A percentile compares a stretch with the other conserved stretches of the same genome.
phyloP scores from a whole-genome alignment of 1,140 invertebrate genomes.

The Rhyzopertha dominica region DNA sequence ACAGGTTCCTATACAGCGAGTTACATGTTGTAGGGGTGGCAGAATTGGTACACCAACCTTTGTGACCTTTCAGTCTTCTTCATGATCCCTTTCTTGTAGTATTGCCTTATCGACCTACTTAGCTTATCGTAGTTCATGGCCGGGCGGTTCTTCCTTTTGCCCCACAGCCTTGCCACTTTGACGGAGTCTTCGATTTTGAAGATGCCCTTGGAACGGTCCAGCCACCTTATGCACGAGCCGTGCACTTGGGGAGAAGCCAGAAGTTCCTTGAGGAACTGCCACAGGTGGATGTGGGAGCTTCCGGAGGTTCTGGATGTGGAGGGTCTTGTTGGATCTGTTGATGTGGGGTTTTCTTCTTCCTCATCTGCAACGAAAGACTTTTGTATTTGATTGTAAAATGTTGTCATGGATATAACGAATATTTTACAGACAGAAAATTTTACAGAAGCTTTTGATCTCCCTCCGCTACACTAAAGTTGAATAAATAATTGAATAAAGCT shows the following conservation, averaged over 20 bases:
- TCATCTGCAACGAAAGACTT: conserved; percentile 48
- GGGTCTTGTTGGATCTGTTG: conserved; percentile 34
- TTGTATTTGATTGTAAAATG: too few species aligned
- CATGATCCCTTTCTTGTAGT: conserved; percentile 99
- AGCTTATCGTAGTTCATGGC: conserved; percentile 99
- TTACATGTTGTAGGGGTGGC: conserved; percentile 87
- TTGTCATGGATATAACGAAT: too few species aligned
- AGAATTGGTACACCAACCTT: conserved; percentile 98
- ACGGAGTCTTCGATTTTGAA: conserved; percentile 99
- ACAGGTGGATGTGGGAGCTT: conserved; percentile 88
- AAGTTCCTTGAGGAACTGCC: conserved; percentile 98
- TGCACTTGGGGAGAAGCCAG: conserved; percentile 79
- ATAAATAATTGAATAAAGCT: too few species aligned
- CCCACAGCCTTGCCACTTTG: conserved; percentile 92
- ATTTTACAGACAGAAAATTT: too few species aligned
- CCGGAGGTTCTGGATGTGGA: conserved; percentile 18
- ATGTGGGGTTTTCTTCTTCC: conserved; percentile 47
- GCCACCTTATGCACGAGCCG: conserved; percentile 92
- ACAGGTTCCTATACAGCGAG: conserved; percentile 1
- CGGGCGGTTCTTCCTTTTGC: conserved; percentile 93
- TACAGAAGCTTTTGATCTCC: too few species aligned
- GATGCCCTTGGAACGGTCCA: conserved; percentile 88
- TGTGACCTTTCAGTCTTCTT: conserved; percentile 98
- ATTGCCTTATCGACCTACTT: conserved; percentile 95
- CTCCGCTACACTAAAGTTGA: too few species aligned